Evolutionary conservation across 2,113 vertebrate genomes (phyloP).

Genomic region (Chiloscyllium plagiosum): DNA sequence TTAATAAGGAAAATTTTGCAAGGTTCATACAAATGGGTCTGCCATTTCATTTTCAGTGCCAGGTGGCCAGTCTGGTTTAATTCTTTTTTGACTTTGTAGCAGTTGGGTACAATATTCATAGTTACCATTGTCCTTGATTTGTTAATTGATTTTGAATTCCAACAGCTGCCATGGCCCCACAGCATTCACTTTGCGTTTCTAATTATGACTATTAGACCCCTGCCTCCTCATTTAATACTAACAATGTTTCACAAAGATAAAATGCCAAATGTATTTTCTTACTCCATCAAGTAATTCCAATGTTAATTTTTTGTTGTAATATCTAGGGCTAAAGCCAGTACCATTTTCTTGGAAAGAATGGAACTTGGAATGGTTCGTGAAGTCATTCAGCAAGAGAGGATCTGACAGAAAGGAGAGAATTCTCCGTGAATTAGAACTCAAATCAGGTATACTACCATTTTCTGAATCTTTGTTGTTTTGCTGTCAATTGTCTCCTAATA

Average conservation of each 20-base stretch:
- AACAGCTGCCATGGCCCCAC: no score
- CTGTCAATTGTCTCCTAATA: not conserved
- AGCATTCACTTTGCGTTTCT: no score
- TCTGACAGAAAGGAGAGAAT: not conserved
- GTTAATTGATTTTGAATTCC: no score
- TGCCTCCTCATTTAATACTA: not conserved
- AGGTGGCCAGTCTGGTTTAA: no score
- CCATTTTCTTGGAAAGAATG: conserved; percentile 42
- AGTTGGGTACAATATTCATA: no score
- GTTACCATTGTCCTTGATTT: no score
- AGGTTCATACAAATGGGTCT: no score
- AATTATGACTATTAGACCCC: no score
- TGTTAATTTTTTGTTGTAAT: not conserved
- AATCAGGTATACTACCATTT: not conserved
- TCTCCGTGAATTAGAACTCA: not conserved
- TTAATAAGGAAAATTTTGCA: no score
- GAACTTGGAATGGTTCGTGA: conserved; percentile 35
- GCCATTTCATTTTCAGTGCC: no score
- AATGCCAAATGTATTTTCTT: not conserved
- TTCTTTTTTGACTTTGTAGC: no score
- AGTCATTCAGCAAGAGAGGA: not conserved
- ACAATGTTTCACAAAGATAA: not conserved
- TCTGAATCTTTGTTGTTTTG: not conserved
- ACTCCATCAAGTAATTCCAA: not conserved
- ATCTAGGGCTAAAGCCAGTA: conserved; percentile 42